Evolutionary conservation across 2,888 invertebrate genomes (phyloP), one percentile per base, ranked within the genome.

Genomic region (Nymphalis c-album): DNA sequence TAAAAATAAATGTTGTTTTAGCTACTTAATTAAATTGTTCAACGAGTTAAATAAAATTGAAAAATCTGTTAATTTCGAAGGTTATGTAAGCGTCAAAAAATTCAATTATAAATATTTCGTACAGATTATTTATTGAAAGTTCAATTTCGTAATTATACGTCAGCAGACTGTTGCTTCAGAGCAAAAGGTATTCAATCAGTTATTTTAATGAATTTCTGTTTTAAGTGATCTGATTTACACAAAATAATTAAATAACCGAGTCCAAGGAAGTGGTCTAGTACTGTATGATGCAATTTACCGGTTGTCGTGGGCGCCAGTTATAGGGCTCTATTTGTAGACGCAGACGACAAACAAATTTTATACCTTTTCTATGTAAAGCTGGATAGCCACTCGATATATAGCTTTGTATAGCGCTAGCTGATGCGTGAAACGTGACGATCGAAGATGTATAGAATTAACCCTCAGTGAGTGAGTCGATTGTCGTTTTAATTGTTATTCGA

Each of bases 211-310:
- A 31, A 35, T 67, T 45, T 59, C 31, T 31, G 26, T 62, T 51
- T n/a, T 55, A 35, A 60, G n/a, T 53, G 40, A 35, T 61, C 20
- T 67, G 51, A 62, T 71, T 71, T 65, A 63, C 47, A 46, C 60
- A 16, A 53, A 60, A 63, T 71, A 68, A 65, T 71, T 68, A 68
- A 66, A 50, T 59, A 60, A 35, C 35, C 51, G 57, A 55, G 57
- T 57, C 63, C 47, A 63, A 68, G 70, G 71, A 71, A 71, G 57
- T 68, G 68, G 47, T 71, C 70, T 63, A 71, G 63, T 63, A 31
- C 17, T 26, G 60, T 71, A 60, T 68, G 68, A 60, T 60, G 68
- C 51, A 66, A 68, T 61, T 57, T 64, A 46, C 57, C 22, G 66
- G 47, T 46, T 26, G 26, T 17, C 60, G 69, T 69, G 69, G 69